Evolutionary conservation across 2,888 invertebrate genomes (phyloP).

Genomic region (Drosophila pegasa): DNA sequence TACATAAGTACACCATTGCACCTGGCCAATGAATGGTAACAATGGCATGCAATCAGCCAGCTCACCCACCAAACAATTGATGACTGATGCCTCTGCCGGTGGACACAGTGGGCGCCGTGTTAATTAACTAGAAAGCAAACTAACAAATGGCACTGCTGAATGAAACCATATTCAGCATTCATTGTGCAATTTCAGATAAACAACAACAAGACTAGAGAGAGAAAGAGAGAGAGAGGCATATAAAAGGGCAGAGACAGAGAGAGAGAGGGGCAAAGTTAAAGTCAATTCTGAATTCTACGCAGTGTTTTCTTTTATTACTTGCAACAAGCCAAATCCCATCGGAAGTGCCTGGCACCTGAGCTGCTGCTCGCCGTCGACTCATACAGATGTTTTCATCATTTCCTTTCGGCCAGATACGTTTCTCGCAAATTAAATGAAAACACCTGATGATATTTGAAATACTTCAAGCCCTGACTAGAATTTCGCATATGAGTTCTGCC

Average conservation of each 20-base stretch:
- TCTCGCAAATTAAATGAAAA: slow-evolving; percentile 84
- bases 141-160: slow-evolving; percentile 28
- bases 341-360: slow-evolving; percentile 24
- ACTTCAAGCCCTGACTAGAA: slow-evolving; percentile 21
- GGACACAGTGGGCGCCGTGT: slow-evolving; percentile 26
- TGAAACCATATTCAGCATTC: slow-evolving; percentile 24
- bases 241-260: too few species aligned
- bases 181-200: slow-evolving; percentile 30
- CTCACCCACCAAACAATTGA: slow-evolving; percentile 35
- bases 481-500: slow-evolving; percentile 26
- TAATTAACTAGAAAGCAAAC: slow-evolving; percentile 55
- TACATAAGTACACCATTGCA: slow-evolving; percentile 32
- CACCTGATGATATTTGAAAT: slow-evolving; percentile 79
- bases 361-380: slow-evolving; percentile 5
- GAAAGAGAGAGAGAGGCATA: background rate
- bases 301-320: slow-evolving; percentile 47
- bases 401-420: slow-evolving; percentile 68
- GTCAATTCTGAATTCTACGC: slow-evolving; percentile 23
- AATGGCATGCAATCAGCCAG: slow-evolving; percentile 21
- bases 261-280: background rate
- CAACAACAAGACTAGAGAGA: slow-evolving; percentile 5
- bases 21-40: slow-evolving; percentile 37
- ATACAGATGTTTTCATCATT: slow-evolving; percentile 49
- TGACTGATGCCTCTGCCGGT: slow-evolving; percentile 20
- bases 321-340: slow-evolving; percentile 27